A percentile compares a stretch with the other conserved stretches of the same genome.
These are phyloP conservation scores for Bovichtus variegatus DNA, from an alignment of 2,797 vertebrate species.

Conservation along the genomic window DNA sequence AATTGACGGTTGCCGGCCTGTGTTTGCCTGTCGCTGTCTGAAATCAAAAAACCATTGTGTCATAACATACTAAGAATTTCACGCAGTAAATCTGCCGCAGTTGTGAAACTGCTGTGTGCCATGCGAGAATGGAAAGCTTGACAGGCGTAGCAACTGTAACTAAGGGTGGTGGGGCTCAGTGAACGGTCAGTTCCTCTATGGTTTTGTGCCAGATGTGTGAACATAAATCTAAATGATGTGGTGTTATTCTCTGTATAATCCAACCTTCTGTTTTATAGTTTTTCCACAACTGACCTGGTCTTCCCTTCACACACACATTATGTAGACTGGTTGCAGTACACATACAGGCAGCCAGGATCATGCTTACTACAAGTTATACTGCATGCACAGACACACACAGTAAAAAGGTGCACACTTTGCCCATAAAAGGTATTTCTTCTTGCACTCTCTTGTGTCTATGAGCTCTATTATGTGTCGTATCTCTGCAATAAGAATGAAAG, in stretches of 20 bases:
- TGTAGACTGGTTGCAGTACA: not conserved
- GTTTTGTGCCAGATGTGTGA: slow-evolving; percentile 11
- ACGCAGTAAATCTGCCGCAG: not conserved
- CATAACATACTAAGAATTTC: not conserved
- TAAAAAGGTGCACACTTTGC: not conserved
- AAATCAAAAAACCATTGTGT: not conserved
- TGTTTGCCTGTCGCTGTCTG: not conserved
- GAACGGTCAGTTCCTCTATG: not conserved
- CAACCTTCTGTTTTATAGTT: not conserved
- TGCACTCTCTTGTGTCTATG: not conserved
- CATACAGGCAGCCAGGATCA: not conserved
- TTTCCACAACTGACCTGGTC: not conserved
- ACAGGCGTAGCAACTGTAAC: not conserved
- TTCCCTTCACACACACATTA: not conserved
- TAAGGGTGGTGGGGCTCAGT: not conserved
- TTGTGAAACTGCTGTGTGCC: not conserved
- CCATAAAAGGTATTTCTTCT: not conserved
- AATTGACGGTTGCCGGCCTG: not conserved
- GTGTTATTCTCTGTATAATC: not conserved
- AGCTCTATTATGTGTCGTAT: not conserved
- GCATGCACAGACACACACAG: not conserved
- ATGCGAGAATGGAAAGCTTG: slow-evolving; percentile 10
- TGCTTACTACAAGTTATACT: not conserved
- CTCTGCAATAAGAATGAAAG: slow-evolving; percentile 4
- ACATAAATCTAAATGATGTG: not conserved